Conservation (phyloP, 2,888 invertebrate genomes). For the Ceriagrion tenellum region DNA sequence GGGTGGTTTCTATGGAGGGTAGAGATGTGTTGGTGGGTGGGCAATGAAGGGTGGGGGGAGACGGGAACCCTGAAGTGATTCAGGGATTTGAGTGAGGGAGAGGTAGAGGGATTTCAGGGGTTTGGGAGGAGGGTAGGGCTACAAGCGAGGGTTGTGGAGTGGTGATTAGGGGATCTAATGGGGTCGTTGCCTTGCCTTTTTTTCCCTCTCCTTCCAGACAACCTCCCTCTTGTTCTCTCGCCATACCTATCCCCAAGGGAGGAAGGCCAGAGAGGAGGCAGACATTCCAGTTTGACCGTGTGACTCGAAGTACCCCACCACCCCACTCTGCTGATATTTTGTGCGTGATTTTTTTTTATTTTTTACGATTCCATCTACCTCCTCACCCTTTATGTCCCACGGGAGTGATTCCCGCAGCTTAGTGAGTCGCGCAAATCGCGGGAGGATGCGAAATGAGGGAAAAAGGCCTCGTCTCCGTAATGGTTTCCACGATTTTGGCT, state of each 20-base stretch:
- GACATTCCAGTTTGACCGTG: background rate
- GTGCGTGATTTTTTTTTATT: background rate
- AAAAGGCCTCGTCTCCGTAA: background rate
- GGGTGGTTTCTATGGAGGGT: too few relatives aligned
- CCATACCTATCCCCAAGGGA: background rate
- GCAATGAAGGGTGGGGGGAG: background rate
- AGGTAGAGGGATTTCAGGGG: background rate
- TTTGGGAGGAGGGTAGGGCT: background rate
- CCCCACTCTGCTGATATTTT: constrained; percentile 28
- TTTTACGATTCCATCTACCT: too few relatives aligned
- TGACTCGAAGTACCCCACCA: background rate
- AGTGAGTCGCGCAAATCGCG: background rate
- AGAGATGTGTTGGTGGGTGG: too few relatives aligned
- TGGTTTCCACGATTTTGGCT: background rate
- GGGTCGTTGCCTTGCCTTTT: constrained; percentile 43
- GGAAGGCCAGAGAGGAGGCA: too few relatives aligned
- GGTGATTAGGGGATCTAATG: constrained; percentile 61
- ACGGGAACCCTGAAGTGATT: background rate
- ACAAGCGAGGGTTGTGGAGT: background rate
- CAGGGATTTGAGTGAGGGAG: background rate
- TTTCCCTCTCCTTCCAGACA: background rate
- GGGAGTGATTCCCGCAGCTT: background rate
- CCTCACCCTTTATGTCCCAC: background rate
- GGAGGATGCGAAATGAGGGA: background rate
- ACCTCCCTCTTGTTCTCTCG: background rate